Percentiles rank a stretch among this genome's conserved stretches.
Conservation (phyloP, 2,113 vertebrate species). For the Thermophis baileyi region DNA sequence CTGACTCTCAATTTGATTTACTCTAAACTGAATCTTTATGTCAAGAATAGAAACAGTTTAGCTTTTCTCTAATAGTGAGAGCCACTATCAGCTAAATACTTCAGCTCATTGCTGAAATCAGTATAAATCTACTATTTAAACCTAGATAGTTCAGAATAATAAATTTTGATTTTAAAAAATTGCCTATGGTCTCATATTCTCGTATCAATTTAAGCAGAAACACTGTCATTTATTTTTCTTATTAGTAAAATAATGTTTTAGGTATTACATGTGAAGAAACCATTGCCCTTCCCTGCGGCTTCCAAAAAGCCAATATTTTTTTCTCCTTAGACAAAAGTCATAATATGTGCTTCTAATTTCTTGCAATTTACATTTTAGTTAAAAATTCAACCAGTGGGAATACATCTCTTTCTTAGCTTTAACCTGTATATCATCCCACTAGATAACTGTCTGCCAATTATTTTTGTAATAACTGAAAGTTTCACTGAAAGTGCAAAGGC, state of each 20-base stretch:
- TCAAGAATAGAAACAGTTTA: not conserved
- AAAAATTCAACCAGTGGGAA: not conserved
- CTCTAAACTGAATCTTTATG: not conserved
- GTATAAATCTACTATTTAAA: not conserved
- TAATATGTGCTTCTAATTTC: not conserved
- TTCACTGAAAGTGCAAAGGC: not conserved
- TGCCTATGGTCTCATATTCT: not conserved
- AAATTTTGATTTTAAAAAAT: not conserved
- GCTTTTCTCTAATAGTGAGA: not conserved
- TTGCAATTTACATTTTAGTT: not conserved
- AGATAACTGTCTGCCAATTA: conserved; percentile 2
- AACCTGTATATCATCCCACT: not conserved
- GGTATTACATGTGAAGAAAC: not conserved
- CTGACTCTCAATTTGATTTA: not conserved
- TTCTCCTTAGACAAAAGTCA: not conserved
- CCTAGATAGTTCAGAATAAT: not conserved
- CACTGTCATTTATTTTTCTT: not conserved
- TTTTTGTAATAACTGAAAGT: not conserved
- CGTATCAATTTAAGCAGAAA: not conserved
- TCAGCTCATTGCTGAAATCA: not conserved
- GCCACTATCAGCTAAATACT: not conserved
- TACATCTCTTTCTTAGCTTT: not conserved
- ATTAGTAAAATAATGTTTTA: not conserved
- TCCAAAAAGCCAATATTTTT: not conserved
- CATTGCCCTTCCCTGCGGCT: not conserved